Evolutionary conservation across 2,797 vertebrate species (phyloP), one percentile per base, ranked within the genome.

Genomic region (Mormyrus hasselquistii): DNA sequence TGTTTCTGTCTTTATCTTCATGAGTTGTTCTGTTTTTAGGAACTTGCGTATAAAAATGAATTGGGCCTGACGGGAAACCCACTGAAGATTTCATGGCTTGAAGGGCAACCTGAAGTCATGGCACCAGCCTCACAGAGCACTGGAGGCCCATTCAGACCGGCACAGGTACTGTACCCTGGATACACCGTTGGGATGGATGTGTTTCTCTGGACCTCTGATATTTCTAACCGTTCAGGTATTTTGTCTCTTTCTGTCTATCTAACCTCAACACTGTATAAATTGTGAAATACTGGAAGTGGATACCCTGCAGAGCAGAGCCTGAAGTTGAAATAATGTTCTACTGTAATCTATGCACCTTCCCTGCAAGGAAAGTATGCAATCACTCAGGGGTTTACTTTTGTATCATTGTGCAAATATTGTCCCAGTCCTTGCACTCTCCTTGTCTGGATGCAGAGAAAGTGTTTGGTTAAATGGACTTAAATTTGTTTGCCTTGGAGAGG

Each of bases 1-100:
- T 52, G 2, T 62, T 53, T 41, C 44, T 34, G 59, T 52, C 25
- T 53, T 47, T 82, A 2, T 65, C 29, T 53, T 87, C 38, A 82
- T 10, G 76, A 3, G 41, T 87, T 79, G 34, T 38, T 86, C 90
- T 73, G 55, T 89, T 91, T 93, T 88, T 92, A 99, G 98, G 98
- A 98, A 91, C 95, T 98, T 94, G 98, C 98, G 87, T 95, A 96
- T 89, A 97, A 95, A 93, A 97, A 99, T 91, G 98, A 99, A 94
- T 94, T 93, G 41, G 98, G 98, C 88, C 93, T 99, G 88, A 94
- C 94, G 0, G 94, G 92, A 92, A 99, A 98, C 90, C 98, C 97
- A 44, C 93, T 99, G 92, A 98, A 97, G 95, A 96, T 99, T 90
- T 96, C 96, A 2, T 99, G 99, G 99, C 93, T 99, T 90, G 97